Conservation (phyloP, 53 echinoderm and acorn worm genomes). For the Stichopus horrens region DNA sequence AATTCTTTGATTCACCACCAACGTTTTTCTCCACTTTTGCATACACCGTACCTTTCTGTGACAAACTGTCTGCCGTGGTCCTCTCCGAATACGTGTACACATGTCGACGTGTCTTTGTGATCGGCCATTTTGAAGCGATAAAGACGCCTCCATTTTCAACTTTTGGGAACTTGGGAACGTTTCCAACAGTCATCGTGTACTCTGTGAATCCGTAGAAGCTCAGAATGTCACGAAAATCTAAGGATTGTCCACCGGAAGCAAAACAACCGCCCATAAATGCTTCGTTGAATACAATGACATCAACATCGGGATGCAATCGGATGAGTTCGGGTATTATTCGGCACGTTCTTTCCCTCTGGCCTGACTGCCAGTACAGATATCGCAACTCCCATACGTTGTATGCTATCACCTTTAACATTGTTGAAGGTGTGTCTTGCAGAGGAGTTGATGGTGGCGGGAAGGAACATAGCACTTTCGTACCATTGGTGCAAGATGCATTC, state of each 20-base stretch:
- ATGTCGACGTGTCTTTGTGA: constrained; percentile 46
- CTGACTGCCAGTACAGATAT: constrained; percentile 69
- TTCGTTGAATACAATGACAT: constrained; percentile 88
- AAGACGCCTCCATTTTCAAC: constrained; percentile 78
- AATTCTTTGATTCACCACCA: constrained; percentile 42
- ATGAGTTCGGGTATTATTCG: constrained; percentile 64
- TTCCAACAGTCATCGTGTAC: constrained; percentile 76
- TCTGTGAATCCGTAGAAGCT: constrained; percentile 71
- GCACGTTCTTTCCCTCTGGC: constrained; percentile 88
- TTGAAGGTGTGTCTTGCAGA: constrained; percentile 62
- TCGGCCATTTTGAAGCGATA: constrained; percentile 79
- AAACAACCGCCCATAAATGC: constrained; percentile 96
- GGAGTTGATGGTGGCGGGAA: constrained; percentile 50
- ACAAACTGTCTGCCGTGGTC: constrained; percentile 57
- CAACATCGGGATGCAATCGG: constrained; percentile 68
- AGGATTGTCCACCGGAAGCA: constrained; percentile 40
- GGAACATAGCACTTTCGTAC: constrained; percentile 64
- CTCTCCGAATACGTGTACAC: constrained; percentile 63
- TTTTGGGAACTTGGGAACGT: constrained; percentile 28
- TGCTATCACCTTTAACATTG: constrained; percentile 63
- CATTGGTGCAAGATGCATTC: constrained; percentile 50
- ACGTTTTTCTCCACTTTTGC: constrained; percentile 69
- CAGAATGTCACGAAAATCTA: constrained; percentile 72
- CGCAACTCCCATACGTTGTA: constrained; percentile 88
- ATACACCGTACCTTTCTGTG: constrained; percentile 71